Conservation (phyloP, 2,113 vertebrate genomes). For the Onychostoma macrolepis region DNA sequence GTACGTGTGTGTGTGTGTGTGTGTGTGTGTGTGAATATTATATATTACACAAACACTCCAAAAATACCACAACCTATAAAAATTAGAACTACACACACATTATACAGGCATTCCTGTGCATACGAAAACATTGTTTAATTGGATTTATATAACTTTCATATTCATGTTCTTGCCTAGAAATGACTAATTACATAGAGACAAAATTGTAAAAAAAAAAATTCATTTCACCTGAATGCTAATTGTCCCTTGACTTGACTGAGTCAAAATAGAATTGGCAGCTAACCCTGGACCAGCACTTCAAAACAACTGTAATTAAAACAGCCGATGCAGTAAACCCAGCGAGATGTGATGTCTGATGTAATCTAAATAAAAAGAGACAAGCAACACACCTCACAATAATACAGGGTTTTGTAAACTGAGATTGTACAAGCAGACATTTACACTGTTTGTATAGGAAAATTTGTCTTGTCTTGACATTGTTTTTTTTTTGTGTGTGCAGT, state of each 20-base stretch:
- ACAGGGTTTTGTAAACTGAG: not conserved
- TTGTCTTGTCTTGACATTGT: not conserved
- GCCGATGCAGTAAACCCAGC: not conserved
- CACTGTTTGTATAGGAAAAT: conserved; percentile 6
- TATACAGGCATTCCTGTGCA: not conserved
- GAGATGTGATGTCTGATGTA: not conserved
- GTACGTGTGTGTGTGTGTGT: too few species aligned
- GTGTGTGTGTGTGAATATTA: too few species aligned
- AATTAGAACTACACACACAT: not conserved
- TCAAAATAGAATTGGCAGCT: not conserved
- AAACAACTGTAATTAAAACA: conserved; percentile 16
- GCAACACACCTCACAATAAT: not conserved
- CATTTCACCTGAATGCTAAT: conserved; percentile 13
- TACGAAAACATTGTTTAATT: not conserved
- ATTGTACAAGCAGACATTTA: conserved; percentile 15
- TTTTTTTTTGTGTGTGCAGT: not conserved
- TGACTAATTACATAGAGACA: not conserved
- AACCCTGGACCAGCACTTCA: not conserved
- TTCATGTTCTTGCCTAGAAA: not conserved
- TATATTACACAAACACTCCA: too few species aligned
- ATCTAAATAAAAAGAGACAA: conserved; percentile 4
- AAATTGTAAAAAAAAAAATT: too few species aligned
- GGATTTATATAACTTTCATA: not conserved
- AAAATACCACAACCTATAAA: too few species aligned
- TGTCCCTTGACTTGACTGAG: not conserved